Evolutionary conservation across 2,888 invertebrate species (phyloP), one percentile per base, ranked within the genome.

Genomic region (Aporophyla lueneburgensis): DNA sequence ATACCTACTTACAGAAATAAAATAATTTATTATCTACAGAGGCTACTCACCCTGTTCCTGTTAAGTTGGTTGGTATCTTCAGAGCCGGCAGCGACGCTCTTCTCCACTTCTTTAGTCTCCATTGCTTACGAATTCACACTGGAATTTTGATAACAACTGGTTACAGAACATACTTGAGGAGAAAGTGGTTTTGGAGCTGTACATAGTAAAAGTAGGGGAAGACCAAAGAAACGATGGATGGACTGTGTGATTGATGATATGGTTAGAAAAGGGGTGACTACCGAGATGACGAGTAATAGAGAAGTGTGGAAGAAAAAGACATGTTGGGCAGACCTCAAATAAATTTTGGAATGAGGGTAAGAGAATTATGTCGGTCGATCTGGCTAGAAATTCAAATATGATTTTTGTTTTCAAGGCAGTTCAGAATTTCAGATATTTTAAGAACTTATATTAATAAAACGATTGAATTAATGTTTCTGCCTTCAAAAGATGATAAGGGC

Each of bases 31-130:
- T 3, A 33, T 33, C 33, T 33, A 43, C 9, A 43, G 43, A 43
- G 43, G 43, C 43, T 1, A 58, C 89, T 92, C 83, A 96, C 96
- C 90, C 96, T 92, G 85, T 93, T 96, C 63, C 96, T 94, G 74
- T 87, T 93, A 19, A 96, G 92, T 75, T 93, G 91, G 56, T 83
- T 90, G 58, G 88, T 89, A 40, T 96, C 95, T n/a, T 95, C 96
- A 3, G 90, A 70, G 84, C 89, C 68, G n/a, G 88, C 71, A 71
- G 84, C 71, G 27, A 87, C 74, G 74, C 80, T 84, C 83, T 92
- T 94, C 61, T 95, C 95, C 12, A 91, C 80, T 27, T 95, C 95
- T 16, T 92, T 76, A 67, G 90, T 93, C 87, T 96, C 96, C 96
- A 96, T 96, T 82, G 86, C 87, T 88, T 84, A 86, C 85, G 78